phyloP scores from a whole-genome alignment of 1,140 invertebrate genomes.

The Teleogryllus occipitalis region DNA sequence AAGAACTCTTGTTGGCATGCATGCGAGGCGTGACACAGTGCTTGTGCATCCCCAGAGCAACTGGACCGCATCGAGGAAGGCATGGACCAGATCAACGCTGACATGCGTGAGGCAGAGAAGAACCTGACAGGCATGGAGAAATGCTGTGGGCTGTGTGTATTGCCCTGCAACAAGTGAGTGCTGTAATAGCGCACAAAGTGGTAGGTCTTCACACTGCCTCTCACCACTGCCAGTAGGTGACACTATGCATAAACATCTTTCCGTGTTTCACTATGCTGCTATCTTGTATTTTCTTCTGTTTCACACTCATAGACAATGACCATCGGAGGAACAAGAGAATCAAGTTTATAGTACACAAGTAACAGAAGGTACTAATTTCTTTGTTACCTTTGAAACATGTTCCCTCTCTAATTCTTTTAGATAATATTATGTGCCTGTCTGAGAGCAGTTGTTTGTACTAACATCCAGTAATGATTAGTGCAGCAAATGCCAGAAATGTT shows the following conservation, averaged over 20 bases:
- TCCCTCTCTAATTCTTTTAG: no score
- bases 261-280: not conserved
- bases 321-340: not conserved
- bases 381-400: no score
- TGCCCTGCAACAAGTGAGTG: conserved; percentile 93
- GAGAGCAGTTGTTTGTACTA: not conserved
- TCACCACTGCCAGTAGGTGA: not conserved
- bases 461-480: not conserved
- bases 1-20: not conserved
- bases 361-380: no score
- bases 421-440: no score
- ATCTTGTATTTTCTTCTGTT: not conserved
- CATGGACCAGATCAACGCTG: conserved; percentile 98
- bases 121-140: conserved; percentile 99
- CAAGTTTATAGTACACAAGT: no score
- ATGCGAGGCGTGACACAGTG: not conserved
- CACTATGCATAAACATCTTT: not conserved
- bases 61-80: conserved; percentile 98
- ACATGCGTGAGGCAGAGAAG: conserved; percentile 99
- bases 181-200: not conserved
- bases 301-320: not conserved
- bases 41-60: conserved; percentile 66
- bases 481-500: not conserved
- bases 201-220: not conserved
- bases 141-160: conserved; percentile 95